A percentile compares a stretch with the other conserved stretches of the same genome.
Evolutionary conservation across 2,888 invertebrate species (phyloP).

Genomic region (Ctena decussata): DNA sequence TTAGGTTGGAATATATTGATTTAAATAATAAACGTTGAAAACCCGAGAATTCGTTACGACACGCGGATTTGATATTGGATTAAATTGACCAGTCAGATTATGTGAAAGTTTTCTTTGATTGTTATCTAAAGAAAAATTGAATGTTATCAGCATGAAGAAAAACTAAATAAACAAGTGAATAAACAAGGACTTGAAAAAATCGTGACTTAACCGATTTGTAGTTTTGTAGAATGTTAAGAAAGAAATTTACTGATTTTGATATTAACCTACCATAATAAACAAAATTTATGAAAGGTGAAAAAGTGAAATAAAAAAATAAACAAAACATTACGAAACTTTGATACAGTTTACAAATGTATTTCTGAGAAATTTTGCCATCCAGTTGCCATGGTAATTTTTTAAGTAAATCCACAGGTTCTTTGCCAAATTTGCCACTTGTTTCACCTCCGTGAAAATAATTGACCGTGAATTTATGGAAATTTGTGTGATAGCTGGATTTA

Average conservation of each 20-base stretch:
- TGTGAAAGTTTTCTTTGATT: slow-evolving; percentile 2
- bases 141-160: neutral
- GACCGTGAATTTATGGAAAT: neutral
- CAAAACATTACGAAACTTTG: too few relatives aligned
- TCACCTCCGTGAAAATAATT: too few relatives aligned
- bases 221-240: neutral
- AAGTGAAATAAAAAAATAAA: too few relatives aligned
- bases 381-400: too few relatives aligned
- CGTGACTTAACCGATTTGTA: neutral
- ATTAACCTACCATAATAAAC: too few relatives aligned
- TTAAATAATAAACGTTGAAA: neutral
- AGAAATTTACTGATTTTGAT: too few relatives aligned
- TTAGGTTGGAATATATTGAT: neutral
- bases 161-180: neutral
- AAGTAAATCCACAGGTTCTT: too few relatives aligned
- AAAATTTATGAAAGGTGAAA: too few relatives aligned
- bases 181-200: neutral
- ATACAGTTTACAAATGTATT: too few relatives aligned
- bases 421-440: too few relatives aligned
- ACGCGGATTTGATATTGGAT: neutral
- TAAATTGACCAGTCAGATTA: neutral
- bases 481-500: neutral
- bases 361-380: too few relatives aligned
- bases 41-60: neutral
- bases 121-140: neutral